Base-by-base conservation (phyloP, 2,797 vertebrate genomes). In the Girardinus metallicus region DNA sequence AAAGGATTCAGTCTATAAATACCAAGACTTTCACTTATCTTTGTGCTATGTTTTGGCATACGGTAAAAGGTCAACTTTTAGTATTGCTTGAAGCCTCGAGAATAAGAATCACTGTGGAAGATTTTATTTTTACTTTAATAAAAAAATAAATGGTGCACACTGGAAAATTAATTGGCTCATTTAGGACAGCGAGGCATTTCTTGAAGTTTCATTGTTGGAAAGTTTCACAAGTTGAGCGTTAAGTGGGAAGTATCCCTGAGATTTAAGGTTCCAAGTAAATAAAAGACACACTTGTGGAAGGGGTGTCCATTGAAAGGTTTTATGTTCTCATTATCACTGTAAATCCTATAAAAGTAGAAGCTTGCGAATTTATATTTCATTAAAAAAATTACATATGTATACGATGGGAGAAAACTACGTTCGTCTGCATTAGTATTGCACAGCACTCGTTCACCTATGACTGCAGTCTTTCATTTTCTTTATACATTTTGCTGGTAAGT, bases 1-100 rank as follows among this genome's bases (percentile, higher is more conserved):
- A 11, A 46, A 82, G 74, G 36, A 80, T 62, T 80, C n/a, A 31
- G 31, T 49, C 62, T 72, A 71, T 60, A 72, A 71, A 80, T 84
- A 4, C 71, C 43, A 47, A 16, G 39, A 74, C 51, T 47, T 66
- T 53, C 53, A 4, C 46, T 85, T 74, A 34, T 11, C 11, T 39
- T 39, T 66, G 12, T n/a, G 39, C 39, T n/a, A 16, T 44, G 68
- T 44, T 71, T 29, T 9, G 13, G 3, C 39, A 71, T 44, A 46
- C 1, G 13, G 68, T 71, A 16, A 46, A 71, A 46, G 41, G 43
- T 71, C 41, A 29, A 43, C 26, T n/a, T 71, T 44, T 44, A 46
- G 26, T 29, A 43, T 16, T 13, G 41, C 41, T 43, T 71, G 68
- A 43, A 29, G 68, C 68, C 39, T 71, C 23, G 5, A 44, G 41